Evolutionary conservation across 2,113 vertebrate species (phyloP), one percentile per base, ranked within the genome.

Genomic region (Alligator mississippiensis): DNA sequence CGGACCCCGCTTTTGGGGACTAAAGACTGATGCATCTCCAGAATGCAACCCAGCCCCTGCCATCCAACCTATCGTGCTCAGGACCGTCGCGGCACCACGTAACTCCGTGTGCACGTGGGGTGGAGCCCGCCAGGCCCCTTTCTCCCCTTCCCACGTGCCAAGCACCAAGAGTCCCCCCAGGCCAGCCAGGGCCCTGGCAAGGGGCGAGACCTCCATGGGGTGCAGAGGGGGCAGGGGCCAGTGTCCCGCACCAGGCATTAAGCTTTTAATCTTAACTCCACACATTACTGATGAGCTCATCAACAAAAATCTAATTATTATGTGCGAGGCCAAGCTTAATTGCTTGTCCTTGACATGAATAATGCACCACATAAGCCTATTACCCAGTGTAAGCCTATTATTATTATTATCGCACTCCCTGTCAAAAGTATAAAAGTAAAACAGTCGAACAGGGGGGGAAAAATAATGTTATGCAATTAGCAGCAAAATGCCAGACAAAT

Each of bases 281-380:
- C 91, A 87, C 95, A 68, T 95, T 91, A 92, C 64, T 80, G 10
- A 83, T 34, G 77, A 95, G 97, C 97, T 97, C 96, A 96, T 97
- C 97, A 94, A 93, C 96, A 90, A 90, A 96, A 97, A 97, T 94
- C 97, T 97, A 94, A 97, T 98, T 97, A 98, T 55, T 19, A 94
- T 54, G 96, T 55, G 82, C 38, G 70, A 95, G 97, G 96, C 96
- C 92, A 21, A 24, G 94, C 96, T 94, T 97, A 97, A 98, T 97
- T 97, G 97, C 97, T 94, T 88, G 96, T 97, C 97, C 97, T 96
- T 96, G 96, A 97, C 97, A 95, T 27, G 58, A 95, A 84, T 88
- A 89, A 94, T 54, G 95, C 90, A 55, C 96, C 79, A 2, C 68
- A 30, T 96, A 97, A 98, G 96, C 95, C 95, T 96, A 82, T 94